Base-by-base conservation (phyloP, 1,140 invertebrate genomes). In the Sinonovacula constricta region DNA sequence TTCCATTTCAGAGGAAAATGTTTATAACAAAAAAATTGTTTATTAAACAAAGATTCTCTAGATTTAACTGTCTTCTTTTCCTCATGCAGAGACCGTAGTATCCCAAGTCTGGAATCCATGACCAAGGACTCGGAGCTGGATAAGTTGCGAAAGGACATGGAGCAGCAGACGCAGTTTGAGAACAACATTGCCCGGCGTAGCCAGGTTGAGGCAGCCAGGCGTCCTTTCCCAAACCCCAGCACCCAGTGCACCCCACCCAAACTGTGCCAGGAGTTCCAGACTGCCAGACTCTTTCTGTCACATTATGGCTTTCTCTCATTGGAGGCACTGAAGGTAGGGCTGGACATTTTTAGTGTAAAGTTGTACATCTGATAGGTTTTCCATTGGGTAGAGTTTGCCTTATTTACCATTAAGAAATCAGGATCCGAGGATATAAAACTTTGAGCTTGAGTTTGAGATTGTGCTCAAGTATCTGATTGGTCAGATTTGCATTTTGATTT, bases 221-320 rank as follows among this genome's bases (percentile, higher is more conserved):
- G 81, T 31, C 67, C 74, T 7, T 89, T 85, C 81, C 91, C 90
- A 5, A 89, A 92, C 83, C 87, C 88, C 30, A 87, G 88, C 31
- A 92, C 94, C 57, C 96, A 97, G 87, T 96, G 95, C 87, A 92
- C 94, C 14, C 94, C 96, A 18, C 97, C 97, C 0, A 90, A 88
- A 63, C 82, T 89, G 18, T 86, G 85, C 59, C 83, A 97, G 67
- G 96, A 98, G 87, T 98, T 98, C 90, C 96, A 98, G 92, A 98
- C 97, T 0, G 96, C 97, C 0, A 92, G 98, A 75, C 90, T 99
- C 0, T 97, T 99, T 89, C 91, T 99, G 1, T 97, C 97, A 18
- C 97, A 99, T 90, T 97, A 99, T 91, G 97, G 97, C 4, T 96
- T 98, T 85, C 92, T 98, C 0, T 95, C 95, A 81, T 93, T 96